Evolutionary conservation across 2,888 invertebrate genomes (phyloP), one percentile per base, ranked within the genome.

Genomic region (Agrochola litura): DNA sequence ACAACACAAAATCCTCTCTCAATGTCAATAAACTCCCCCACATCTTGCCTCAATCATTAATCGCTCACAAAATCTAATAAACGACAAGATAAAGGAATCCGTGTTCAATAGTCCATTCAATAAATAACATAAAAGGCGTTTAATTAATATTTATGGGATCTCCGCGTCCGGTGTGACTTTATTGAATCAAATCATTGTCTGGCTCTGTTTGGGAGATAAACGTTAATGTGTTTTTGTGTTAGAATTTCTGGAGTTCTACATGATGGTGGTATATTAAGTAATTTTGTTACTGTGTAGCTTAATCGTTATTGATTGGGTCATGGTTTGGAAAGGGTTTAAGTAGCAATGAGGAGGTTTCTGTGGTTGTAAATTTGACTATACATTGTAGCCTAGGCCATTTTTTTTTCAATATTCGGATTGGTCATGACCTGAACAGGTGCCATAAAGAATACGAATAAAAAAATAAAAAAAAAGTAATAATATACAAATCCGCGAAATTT

Each of bases 61-160:
- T 83, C 79, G 83, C 65, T 86, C 83, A 82, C 86, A 77, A 79
- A 86, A 84, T 84, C 84, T 82, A 86, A 89, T 81, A 89, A 88
- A 88, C 63, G 71, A 78, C 80, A 73, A 85, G 79, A 81, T 77
- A 83, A 84, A 88, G 83, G 84, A 87, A 83, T 81, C 87, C n/a
- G 25, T 67, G 80, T 71, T 76, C 79, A 79, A 79, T 81, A 73
- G 85, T 73, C 77, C 69, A 72, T 73, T 84, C 88, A 86, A 88
- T 89, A 92, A 91, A 91, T 89, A 91, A 90, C 91, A 90, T 90
- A 88, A 90, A 87, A 90, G 90, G 81, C 87, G 81, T 89, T 90
- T 91, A 91, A 93, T 93, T 92, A 92, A 92, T 93, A 93, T 93
- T 93, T 92, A 93, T 93, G 91, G 86, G 82, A 73, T 80, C 72